Conservation (phyloP, 2,797 vertebrate species). For the Periparus ater region DNA sequence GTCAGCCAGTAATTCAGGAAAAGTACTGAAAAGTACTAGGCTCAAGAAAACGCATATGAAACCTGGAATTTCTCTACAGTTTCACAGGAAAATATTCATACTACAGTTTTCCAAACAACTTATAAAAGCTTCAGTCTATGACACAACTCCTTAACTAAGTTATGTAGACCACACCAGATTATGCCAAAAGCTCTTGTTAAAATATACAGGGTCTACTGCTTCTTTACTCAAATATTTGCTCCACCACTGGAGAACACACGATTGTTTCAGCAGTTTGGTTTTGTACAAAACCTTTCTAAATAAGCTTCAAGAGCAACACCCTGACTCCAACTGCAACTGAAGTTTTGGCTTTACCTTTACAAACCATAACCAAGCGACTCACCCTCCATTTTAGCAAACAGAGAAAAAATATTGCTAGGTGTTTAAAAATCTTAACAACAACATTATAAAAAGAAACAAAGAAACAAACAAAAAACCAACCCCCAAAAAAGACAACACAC, state of each 20-base stretch:
- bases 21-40: neutral
- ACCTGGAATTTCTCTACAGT: neutral
- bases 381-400: neutral
- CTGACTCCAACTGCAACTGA: neutral
- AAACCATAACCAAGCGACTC: neutral
- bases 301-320: neutral
- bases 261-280: neutral
- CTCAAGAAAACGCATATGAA: neutral
- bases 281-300: neutral
- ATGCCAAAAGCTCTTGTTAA: neutral
- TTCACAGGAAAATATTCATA: neutral
- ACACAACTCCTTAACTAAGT: neutral
- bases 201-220: neutral
- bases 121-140: neutral
- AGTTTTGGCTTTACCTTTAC: neutral
- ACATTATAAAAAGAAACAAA: neutral
- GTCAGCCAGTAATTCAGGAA: neutral
- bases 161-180: rapidly evolving
- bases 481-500: rapidly evolving
- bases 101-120: neutral
- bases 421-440: neutral
- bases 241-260: neutral
- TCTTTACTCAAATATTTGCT: neutral
- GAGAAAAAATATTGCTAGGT: neutral
- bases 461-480: rapidly evolving